A percentile compares a stretch with the other conserved stretches of the same genome.
Evolutionary conservation across 2,888 invertebrate species (phyloP).

Genomic region (Apotomis turbidana): DNA sequence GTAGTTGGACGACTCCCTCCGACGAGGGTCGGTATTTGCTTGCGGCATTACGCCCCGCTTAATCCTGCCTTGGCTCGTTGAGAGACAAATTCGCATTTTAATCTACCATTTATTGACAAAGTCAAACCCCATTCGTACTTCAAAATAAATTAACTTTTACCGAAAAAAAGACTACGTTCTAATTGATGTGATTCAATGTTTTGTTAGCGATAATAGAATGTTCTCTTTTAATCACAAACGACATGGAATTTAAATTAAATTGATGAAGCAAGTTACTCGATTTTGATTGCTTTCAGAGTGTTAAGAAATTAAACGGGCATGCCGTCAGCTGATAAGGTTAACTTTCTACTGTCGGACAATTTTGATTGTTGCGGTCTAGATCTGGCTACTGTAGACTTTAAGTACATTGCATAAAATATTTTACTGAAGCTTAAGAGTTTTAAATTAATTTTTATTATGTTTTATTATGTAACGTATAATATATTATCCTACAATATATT

Average conservation of each 20-base stretch:
- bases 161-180: not conserved
- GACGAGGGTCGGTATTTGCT: constrained; percentile 62
- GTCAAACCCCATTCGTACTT: constrained; percentile 29
- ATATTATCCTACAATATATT: too few relatives aligned
- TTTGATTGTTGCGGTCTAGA: constrained; percentile 45
- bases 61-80: constrained; percentile 51
- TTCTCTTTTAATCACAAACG: not conserved
- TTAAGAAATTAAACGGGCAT: constrained; percentile 6
- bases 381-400: not conserved
- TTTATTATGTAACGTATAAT: too few relatives aligned
- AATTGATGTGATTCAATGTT: constrained; percentile 1
- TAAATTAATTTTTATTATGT: too few relatives aligned
- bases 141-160: constrained; percentile 25
- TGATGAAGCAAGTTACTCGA: constrained; percentile 8
- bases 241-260: not conserved
- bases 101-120: constrained; percentile 56
- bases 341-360: constrained; percentile 45
- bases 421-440: too few relatives aligned
- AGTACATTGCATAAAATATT: not conserved
- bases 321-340: constrained; percentile 16
- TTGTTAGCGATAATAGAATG: not conserved
- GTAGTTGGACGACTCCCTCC: constrained; percentile 57
- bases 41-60: constrained; percentile 65
- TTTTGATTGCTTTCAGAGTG: constrained; percentile 23
- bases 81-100: constrained; percentile 52